Percentiles rank a stretch among this genome's conserved stretches.
phyloP scores from a whole-genome alignment of 2,888 invertebrate genomes.

The Mythimna lalbum region DNA sequence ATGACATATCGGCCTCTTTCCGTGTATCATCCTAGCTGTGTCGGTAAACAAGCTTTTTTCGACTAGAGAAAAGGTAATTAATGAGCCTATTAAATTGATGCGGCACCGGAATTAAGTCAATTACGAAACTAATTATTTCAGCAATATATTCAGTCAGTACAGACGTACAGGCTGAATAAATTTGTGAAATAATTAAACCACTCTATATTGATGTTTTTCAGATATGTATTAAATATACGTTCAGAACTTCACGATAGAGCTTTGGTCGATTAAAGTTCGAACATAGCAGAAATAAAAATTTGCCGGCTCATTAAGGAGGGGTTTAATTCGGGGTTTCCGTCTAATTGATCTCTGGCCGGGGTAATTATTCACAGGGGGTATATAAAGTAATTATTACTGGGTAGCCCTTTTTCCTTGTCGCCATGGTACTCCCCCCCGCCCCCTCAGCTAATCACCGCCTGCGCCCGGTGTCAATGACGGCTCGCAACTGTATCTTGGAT shows the following conservation, averaged over 20 bases:
- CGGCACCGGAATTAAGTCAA: conserved; percentile 71
- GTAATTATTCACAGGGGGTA: conserved; percentile 90
- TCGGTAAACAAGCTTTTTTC: conserved; percentile 76
- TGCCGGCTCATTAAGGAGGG: conserved; percentile 84
- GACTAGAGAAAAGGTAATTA: conserved; percentile 70
- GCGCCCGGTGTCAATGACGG: conserved; percentile 88
- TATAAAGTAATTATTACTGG: conserved; percentile 89
- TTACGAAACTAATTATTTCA: conserved; percentile 60
- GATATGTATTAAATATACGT: not conserved
- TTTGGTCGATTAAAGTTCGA: conserved; percentile 61
- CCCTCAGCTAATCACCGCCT: conserved; percentile 83
- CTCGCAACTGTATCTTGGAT: conserved; percentile 86
- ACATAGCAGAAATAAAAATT: conserved; percentile 80
- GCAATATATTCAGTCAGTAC: conserved; percentile 23
- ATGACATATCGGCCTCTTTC: conserved; percentile 82
- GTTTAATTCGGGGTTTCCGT: conserved; percentile 85
- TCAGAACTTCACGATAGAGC: conserved; percentile 27
- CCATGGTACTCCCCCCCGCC: conserved; percentile 72
- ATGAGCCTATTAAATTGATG: conserved; percentile 72
- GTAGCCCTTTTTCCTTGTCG: conserved; percentile 90
- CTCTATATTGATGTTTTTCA: not conserved
- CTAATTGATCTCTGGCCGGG: conserved; percentile 87
- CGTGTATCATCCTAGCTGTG: conserved; percentile 74
- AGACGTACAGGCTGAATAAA: too few species aligned
- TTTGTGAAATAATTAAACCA: too few species aligned